These are phyloP conservation scores for Porites australiensis DNA, from an alignment of 64 coral and sea anemone genomes.

Conservation along the genomic window DNA sequence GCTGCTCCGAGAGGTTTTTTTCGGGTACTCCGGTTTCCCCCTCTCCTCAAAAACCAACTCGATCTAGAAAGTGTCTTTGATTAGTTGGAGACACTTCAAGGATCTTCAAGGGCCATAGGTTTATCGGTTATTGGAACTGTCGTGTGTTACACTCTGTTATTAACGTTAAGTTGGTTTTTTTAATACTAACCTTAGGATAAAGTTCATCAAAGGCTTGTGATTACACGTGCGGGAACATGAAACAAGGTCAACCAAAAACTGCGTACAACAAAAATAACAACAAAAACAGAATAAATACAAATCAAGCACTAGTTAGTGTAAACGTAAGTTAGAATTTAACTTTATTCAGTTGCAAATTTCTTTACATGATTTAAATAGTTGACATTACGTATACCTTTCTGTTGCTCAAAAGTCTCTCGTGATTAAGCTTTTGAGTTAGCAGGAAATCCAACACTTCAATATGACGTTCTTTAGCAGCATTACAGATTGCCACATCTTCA, in stretches of 20 bases:
- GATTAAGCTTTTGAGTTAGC: constrained; percentile 77
- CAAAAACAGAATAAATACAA: neutral
- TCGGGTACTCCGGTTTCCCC: too few species aligned
- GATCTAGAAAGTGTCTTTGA: too few species aligned
- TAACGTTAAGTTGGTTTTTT: neutral
- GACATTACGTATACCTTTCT: constrained; percentile 59
- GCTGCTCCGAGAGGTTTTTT: too few species aligned
- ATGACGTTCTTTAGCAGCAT: constrained; percentile 72
- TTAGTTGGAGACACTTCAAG: too few species aligned
- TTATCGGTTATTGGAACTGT: too few species aligned
- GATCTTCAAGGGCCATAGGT: too few species aligned
- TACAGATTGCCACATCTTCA: constrained; percentile 79
- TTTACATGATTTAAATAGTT: too few species aligned
- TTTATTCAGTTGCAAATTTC: too few species aligned
- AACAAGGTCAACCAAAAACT: constrained; percentile 93
- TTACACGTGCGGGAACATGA: constrained; percentile 76
- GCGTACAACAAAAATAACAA: neutral
- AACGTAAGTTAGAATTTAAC: too few species aligned
- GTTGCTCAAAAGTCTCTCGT: constrained; percentile 76
- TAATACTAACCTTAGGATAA: neutral
- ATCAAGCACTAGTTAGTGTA: neutral
- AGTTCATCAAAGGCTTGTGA: constrained; percentile 44
- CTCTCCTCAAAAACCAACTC: too few species aligned
- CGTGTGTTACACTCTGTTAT: too few species aligned
- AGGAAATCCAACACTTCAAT: constrained; percentile 66